Percentiles rank a stretch among this genome's conserved stretches.
Conservation (phyloP, 2,888 invertebrate species). For the Habroteleia sp. region DNA sequence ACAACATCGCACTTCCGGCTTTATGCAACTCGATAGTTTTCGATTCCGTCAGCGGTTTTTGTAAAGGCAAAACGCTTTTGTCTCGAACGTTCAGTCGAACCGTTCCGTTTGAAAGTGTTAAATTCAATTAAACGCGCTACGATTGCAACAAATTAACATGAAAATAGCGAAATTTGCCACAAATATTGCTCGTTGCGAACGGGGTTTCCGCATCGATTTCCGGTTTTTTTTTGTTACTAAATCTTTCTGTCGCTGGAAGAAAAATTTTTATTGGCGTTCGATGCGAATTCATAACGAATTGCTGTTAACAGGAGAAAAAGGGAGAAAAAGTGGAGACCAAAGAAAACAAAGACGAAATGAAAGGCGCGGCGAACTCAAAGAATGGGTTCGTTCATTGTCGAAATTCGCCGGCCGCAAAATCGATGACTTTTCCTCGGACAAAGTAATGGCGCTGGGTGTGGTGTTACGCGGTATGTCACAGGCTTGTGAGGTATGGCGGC, state of each 20-base stretch:
- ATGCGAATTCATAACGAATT: constrained; percentile 22
- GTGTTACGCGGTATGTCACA: constrained; percentile 75
- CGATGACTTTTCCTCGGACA: constrained; percentile 63
- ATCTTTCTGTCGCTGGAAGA: too few relatives aligned
- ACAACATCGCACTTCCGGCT: constrained; percentile 70
- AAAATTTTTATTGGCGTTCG: constrained; percentile 22
- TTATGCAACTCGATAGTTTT: constrained; percentile 73
- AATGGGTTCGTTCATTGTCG: constrained; percentile 51
- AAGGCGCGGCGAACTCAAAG: constrained; percentile 40
- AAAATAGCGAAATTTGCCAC: too few relatives aligned
- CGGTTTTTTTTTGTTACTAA: too few relatives aligned
- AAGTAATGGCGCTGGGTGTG: constrained; percentile 66
- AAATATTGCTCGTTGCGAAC: too few relatives aligned
- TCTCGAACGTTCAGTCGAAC: too few relatives aligned
- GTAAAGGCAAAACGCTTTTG: constrained; percentile 4
- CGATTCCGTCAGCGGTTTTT: constrained; percentile 72
- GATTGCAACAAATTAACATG: too few relatives aligned
- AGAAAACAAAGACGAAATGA: constrained; percentile 42
- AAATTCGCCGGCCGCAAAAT: constrained; percentile 58
- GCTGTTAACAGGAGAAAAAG: constrained; percentile 23
- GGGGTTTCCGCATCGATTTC: too few relatives aligned
- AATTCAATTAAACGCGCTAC: too few relatives aligned
- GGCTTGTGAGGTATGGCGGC: constrained; percentile 76
- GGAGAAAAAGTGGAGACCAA: constrained; percentile 23
- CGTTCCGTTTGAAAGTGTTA: too few relatives aligned